Evolutionary conservation across 2,888 invertebrate species (phyloP).

Genomic region (Timandra comae): DNA sequence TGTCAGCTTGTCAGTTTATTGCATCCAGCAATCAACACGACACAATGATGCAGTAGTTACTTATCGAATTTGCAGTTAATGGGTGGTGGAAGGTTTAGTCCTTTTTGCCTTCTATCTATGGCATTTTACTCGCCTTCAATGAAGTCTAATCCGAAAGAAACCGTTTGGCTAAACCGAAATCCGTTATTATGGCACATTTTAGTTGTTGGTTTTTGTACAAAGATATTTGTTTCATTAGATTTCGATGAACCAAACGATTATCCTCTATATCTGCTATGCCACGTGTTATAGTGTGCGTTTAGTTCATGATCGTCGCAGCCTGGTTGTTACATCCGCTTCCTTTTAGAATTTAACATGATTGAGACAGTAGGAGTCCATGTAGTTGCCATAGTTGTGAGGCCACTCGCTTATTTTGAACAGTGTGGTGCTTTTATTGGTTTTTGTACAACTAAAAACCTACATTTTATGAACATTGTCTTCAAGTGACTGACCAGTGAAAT

Average conservation of each 20-base stretch:
- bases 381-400: conserved; percentile 45
- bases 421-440: conserved; percentile 84
- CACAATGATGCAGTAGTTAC: conserved; percentile 96
- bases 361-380: conserved; percentile 62
- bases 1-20: too few relatives aligned
- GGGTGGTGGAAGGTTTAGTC: conserved; percentile 94
- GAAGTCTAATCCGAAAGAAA: conserved; percentile 93
- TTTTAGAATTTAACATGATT: conserved; percentile 88
- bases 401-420: conserved; percentile 80
- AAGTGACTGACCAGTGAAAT: conserved; percentile 92
- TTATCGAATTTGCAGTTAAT: conserved; percentile 95
- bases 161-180: conserved; percentile 98
- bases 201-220: conserved; percentile 95
- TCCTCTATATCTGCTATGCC: conserved; percentile 98
- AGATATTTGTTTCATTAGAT: conserved; percentile 96
- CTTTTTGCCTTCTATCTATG: conserved; percentile 98
- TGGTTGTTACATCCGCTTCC: conserved; percentile 90
- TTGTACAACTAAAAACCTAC: conserved; percentile 81
- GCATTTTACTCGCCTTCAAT: conserved; percentile 97
- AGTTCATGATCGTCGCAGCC: conserved; percentile 95
- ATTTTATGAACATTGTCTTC: conserved; percentile 87
- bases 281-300: conserved; percentile 96
- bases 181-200: conserved; percentile 97
- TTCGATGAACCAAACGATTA: conserved; percentile 94
- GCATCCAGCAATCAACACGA: conserved; percentile 99